Evolutionary conservation across 2,888 invertebrate genomes (phyloP).

Genomic region (Tricholauxania praeusta): DNA sequence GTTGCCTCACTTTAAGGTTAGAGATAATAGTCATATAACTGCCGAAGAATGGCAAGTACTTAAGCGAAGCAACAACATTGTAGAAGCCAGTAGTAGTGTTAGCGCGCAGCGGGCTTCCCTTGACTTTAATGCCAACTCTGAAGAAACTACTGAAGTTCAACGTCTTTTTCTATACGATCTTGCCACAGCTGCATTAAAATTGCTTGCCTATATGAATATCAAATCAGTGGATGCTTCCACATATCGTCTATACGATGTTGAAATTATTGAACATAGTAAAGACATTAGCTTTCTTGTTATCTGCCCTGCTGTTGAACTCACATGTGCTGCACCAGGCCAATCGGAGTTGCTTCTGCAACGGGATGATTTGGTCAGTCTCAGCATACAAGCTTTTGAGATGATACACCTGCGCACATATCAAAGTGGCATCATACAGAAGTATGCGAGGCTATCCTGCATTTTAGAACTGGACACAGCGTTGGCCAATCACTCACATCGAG

Average conservation of each 20-base stretch:
- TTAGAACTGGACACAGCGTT: constrained; percentile 91
- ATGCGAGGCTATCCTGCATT: constrained; percentile 92
- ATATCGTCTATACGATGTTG: constrained; percentile 91
- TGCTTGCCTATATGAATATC: constrained; percentile 86
- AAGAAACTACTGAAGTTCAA: constrained; percentile 80
- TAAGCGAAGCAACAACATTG: constrained; percentile 72
- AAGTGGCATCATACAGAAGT: constrained; percentile 87
- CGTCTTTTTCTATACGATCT: constrained; percentile 83
- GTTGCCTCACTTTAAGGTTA: constrained; percentile 91
- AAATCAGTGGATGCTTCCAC: constrained; percentile 76
- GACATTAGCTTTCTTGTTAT: constrained; percentile 94
- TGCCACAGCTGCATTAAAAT: constrained; percentile 78
- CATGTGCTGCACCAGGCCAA: constrained; percentile 91
- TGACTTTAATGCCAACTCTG: constrained; percentile 63
- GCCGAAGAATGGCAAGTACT: constrained; percentile 97
- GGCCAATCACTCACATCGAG: constrained; percentile 92
- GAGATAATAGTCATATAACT: constrained; percentile 96
- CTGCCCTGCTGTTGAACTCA: constrained; percentile 91
- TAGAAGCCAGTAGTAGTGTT: constrained; percentile 43
- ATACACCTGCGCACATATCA: constrained; percentile 96
- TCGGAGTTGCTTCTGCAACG: constrained; percentile 86
- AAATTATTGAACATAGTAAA: constrained; percentile 91
- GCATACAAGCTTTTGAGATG: constrained; percentile 95
- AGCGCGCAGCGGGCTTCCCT: constrained; percentile 50
- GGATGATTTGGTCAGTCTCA: constrained; percentile 88